Conservation (phyloP, 2,113 vertebrate genomes). For the Periophthalmus modestus region DNA sequence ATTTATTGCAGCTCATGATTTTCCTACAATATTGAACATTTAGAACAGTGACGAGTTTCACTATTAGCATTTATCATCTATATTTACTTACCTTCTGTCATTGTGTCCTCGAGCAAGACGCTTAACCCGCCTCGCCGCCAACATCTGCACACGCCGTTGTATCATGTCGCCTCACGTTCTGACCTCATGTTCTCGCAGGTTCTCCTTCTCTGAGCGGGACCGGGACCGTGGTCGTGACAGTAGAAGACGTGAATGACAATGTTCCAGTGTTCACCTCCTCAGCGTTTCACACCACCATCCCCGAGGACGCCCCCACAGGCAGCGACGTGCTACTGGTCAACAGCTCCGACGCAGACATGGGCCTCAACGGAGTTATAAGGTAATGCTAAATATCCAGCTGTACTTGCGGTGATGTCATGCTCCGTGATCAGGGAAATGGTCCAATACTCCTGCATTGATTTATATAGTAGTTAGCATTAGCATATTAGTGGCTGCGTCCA, state of each 20-base stretch:
- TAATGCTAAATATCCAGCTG: conserved; percentile 52
- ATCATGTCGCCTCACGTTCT: not conserved
- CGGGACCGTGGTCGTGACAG: conserved; percentile 86
- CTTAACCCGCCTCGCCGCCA: too few species aligned
- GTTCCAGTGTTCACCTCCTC: conserved; percentile 84
- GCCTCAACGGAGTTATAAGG: conserved; percentile 91
- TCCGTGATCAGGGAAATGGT: not conserved
- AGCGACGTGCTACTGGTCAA: conserved; percentile 91
- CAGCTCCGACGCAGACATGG: conserved; percentile 88
- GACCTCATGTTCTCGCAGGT: conserved; percentile 68
- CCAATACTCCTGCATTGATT: not conserved
- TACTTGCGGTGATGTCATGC: not conserved
- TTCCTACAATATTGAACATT: too few species aligned
- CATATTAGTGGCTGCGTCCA: not conserved
- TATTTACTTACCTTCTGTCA: too few species aligned
- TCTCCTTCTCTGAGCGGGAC: conserved; percentile 90
- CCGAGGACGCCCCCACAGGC: conserved; percentile 89
- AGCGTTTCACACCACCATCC: conserved; percentile 83
- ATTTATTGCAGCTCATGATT: too few species aligned
- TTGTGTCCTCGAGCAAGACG: too few species aligned
- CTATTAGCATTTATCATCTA: too few species aligned
- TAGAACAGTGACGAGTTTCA: too few species aligned
- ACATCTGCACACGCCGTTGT: too few species aligned
- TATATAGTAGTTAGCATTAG: not conserved
- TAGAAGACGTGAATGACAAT: conserved; percentile 94